phyloP scores from a whole-genome alignment of 2,797 vertebrate species.

The Anableps anableps region DNA sequence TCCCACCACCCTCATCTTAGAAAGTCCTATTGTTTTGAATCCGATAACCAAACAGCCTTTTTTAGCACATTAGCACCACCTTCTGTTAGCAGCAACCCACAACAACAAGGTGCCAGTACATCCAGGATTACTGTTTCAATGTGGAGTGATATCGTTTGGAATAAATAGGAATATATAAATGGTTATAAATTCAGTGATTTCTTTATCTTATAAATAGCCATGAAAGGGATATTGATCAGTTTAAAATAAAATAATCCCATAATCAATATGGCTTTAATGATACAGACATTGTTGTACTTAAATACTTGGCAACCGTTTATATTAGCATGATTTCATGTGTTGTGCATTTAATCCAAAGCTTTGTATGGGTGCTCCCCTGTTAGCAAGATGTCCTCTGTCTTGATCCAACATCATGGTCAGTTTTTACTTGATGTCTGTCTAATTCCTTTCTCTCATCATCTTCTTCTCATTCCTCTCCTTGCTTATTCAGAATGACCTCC shows the following conservation, averaged over 20 bases:
- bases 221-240: not conserved
- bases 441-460: not conserved
- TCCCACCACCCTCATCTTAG: not conserved
- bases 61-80: too few species aligned
- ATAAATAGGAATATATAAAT: not conserved
- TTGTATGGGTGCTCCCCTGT: not conserved
- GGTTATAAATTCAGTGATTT: not conserved
- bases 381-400: not conserved
- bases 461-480: conserved; percentile 21
- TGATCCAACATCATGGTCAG: not conserved
- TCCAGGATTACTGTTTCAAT: too few species aligned
- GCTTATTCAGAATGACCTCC: conserved; percentile 90
- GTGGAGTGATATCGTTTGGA: not conserved
- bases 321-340: not conserved
- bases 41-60: not conserved
- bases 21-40: not conserved
- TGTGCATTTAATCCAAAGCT: not conserved
- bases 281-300: not conserved
- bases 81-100: too few species aligned
- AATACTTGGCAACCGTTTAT: not conserved
- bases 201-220: not conserved
- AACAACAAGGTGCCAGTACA: too few species aligned
- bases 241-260: not conserved
- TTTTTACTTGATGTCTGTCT: not conserved
- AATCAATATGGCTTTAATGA: not conserved